Base-by-base conservation (phyloP, 2,888 invertebrate species). In the Thysanoteuthis rhombus region DNA sequence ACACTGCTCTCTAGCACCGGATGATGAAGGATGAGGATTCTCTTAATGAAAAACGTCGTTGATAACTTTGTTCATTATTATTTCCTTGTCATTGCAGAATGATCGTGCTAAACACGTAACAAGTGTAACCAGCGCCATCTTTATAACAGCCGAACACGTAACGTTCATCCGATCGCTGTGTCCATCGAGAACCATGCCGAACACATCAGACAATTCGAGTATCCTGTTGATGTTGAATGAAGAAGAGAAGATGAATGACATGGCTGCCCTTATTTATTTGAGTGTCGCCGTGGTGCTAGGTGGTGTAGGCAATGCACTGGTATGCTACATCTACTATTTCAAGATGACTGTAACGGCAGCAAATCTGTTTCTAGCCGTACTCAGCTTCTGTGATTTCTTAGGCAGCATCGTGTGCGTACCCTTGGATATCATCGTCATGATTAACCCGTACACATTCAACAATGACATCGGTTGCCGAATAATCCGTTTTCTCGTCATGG, bases 271-370 rank as follows among this genome's bases (percentile, higher is more conserved):
- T 28, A 92, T 92, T 32, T 92, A 92, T 28, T 45, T 92, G n/a
- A 1, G 92, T 5, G 10, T 92, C n/a, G 36, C 36, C 10, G 45
- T 92, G 92, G 22, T 92, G 8, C 16, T 92, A 3, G 92, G 92
- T 6, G 36, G n/a, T 42, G 36, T 92, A 0, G 92, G 92, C 40
- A 92, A 92, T 8, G 92, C 40, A 1, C 45, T 92, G 19, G 92
- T 92, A 28, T 12, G n/a, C 28, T 92, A 92, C 32, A 92, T 92
- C n/a, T 92, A 92, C 92, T 40, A 92, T 22, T 92, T 19, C 92
- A 92, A 92, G n/a, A n/a, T 92, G 10, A 36, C n/a, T 4, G 12
- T 2, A 6, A 92, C 92, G 0, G 42, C 92, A 1, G 92, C 92
- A 1, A 92, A 92, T 92, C n/a, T 92, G 32, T 92, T 92, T 45